A percentile compares a stretch with the other conserved stretches of the same genome.
Conservation (phyloP, 2,797 vertebrate species). For the Sylvia borin region DNA sequence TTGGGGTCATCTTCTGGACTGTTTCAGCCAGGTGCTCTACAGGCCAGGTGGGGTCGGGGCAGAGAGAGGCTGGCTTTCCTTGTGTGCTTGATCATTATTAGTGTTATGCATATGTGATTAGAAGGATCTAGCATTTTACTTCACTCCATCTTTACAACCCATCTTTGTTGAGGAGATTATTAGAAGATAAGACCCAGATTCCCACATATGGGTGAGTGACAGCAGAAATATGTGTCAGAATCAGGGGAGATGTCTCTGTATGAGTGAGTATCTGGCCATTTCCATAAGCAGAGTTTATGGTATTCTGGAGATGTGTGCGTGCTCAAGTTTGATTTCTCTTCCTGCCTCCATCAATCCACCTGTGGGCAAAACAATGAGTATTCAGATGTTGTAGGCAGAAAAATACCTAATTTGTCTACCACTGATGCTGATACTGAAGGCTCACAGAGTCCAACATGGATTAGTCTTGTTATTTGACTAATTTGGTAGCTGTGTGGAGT, state of each 20-base stretch:
- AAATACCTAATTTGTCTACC: background rate
- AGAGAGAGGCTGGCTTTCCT: background rate
- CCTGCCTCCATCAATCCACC: background rate
- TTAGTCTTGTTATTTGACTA: background rate
- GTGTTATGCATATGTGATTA: fast-evolving
- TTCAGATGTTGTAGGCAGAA: background rate
- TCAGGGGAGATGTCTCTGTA: background rate
- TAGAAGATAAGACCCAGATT: background rate
- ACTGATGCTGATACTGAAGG: background rate
- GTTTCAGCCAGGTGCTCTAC: background rate
- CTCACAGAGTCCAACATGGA: background rate
- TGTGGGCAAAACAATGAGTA: background rate
- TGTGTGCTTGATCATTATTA: background rate
- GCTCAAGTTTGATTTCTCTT: background rate
- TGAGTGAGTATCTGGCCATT: background rate
- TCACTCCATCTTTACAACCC: background rate
- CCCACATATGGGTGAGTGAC: fast-evolving
- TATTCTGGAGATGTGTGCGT: background rate
- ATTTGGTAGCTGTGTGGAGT: background rate
- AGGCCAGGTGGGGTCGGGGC: background rate
- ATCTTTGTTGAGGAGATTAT: background rate
- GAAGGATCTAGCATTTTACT: background rate
- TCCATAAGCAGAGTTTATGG: background rate
- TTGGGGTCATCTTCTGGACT: background rate
- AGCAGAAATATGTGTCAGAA: background rate